Evolutionary conservation across 2,113 vertebrate genomes (phyloP).

Genomic region (Lanius collurio): DNA sequence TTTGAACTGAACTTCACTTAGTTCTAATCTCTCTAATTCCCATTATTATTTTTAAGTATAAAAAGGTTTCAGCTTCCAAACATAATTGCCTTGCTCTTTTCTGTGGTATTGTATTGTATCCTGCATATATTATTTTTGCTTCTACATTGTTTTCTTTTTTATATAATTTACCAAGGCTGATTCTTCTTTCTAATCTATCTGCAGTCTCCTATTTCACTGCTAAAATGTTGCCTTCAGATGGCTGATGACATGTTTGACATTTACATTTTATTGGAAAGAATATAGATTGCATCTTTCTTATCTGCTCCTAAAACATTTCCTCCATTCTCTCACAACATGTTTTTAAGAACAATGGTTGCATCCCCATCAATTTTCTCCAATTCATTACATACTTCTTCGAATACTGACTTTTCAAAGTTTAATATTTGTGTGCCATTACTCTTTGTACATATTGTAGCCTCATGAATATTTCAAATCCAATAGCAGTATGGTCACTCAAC

Average conservation of each 20-base stretch:
- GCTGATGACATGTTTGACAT: conserved; percentile 46
- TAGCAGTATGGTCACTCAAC: conserved; percentile 60
- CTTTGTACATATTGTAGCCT: conserved; percentile 35
- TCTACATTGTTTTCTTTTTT: neutral
- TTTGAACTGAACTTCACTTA: neutral
- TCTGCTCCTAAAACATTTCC: neutral
- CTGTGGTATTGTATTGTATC: neutral
- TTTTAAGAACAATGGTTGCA: conserved; percentile 37
- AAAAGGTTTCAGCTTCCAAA: neutral
- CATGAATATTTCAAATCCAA: conserved; percentile 76
- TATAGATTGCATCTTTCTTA: conserved; percentile 40
- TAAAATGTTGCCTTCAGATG: conserved; percentile 37
- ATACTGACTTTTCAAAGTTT: conserved; percentile 57
- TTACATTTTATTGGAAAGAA: conserved; percentile 51
- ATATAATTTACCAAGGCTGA: neutral
- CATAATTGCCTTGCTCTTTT: neutral
- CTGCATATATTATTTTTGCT: neutral
- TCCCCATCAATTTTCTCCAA: conserved; percentile 59
- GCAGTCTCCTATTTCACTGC: conserved; percentile 22
- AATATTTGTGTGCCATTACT: conserved; percentile 60
- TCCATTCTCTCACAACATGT: neutral
- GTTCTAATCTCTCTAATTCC: neutral
- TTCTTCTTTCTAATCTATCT: conserved; percentile 51
- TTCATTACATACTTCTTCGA: conserved; percentile 62
- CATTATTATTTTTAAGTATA: conserved; percentile 6